Evolutionary conservation across 1,140 invertebrate species (phyloP), one percentile per base, ranked within the genome.

Genomic region (Aethina tumida): DNA sequence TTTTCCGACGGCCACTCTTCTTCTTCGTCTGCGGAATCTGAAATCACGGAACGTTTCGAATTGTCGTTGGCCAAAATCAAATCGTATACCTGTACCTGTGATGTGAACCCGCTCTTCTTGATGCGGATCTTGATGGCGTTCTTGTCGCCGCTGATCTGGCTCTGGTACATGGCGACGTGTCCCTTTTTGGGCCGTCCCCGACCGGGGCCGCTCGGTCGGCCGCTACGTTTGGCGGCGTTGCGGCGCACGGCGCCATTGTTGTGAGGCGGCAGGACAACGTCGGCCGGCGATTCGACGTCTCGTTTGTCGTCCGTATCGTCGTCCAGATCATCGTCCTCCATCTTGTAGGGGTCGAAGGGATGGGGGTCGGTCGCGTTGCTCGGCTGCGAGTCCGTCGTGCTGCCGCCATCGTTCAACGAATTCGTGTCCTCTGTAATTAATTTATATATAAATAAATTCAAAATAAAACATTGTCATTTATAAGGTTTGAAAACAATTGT

Each of bases 61-160:
- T 13, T n/a, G n/a, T 26, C 13, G 5, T 26, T n/a, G 14, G 2
- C 13, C 13, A 5, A 26, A 26, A 10, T 26, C 13, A 5, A 10
- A 10, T 26, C 13, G 8, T 9, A 22, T 24, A 24, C 21, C 33
- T 49, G 49, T 49, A 49, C 35, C 29, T 55, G 52, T 6, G 52
- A 33, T 14, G 46, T 52, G 8, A 58, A 34, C 43, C 67, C 62
- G 5, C 73, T 74, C 56, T 76, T 77, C 48, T 71, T 73, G 20
- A 78, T 77, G 49, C 70, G 65, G 20, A 78, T 58, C 53, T 75
- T 77, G 12, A 78, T 76, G 3, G 74, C 71, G 45, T 74, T 68
- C 46, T 74, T 69, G 50, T 73, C 69, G 34, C 72, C 70, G 40
- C 71, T 73, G 31, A 76, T 75, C 49, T 73, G 66, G 47, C 66